These are phyloP conservation scores for Leiothrix lutea DNA, from an alignment of 2,113 vertebrate species.

Conservation along the genomic window DNA sequence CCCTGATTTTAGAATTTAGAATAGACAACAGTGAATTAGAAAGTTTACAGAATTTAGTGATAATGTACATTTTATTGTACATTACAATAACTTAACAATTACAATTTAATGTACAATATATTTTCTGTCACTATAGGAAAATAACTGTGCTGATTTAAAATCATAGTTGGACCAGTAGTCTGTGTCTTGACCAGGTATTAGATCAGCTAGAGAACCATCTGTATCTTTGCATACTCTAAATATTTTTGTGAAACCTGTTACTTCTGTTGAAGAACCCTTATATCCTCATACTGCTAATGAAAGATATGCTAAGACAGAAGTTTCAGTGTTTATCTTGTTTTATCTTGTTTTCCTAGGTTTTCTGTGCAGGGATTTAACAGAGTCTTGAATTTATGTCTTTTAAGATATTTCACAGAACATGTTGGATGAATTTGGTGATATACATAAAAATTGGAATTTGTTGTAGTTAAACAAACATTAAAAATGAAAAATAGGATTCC, in stretches of 20 bases:
- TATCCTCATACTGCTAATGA: background rate
- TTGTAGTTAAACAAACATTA: background rate
- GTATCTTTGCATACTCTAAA: background rate
- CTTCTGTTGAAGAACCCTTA: background rate
- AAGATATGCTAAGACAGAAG: background rate
- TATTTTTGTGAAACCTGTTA: constrained; percentile 8
- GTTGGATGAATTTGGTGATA: background rate
- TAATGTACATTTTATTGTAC: background rate
- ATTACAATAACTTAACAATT: no score
- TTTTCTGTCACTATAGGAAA: background rate
- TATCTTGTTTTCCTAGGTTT: background rate
- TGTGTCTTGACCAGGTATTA: background rate
- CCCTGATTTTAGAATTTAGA: background rate
- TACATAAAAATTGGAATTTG: background rate
- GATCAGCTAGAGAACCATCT: background rate
- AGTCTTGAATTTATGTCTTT: background rate
- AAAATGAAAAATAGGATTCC: background rate
- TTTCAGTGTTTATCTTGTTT: background rate
- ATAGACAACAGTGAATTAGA: background rate
- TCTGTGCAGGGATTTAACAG: background rate
- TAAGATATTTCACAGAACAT: background rate
- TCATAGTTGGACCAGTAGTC: background rate
- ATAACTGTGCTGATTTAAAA: background rate
- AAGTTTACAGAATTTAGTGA: background rate
- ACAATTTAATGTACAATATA: background rate